Percentiles rank a stretch among this genome's conserved stretches.
phyloP scores from a whole-genome alignment of 2,797 vertebrate genomes.

The Bovichtus diacanthus region DNA sequence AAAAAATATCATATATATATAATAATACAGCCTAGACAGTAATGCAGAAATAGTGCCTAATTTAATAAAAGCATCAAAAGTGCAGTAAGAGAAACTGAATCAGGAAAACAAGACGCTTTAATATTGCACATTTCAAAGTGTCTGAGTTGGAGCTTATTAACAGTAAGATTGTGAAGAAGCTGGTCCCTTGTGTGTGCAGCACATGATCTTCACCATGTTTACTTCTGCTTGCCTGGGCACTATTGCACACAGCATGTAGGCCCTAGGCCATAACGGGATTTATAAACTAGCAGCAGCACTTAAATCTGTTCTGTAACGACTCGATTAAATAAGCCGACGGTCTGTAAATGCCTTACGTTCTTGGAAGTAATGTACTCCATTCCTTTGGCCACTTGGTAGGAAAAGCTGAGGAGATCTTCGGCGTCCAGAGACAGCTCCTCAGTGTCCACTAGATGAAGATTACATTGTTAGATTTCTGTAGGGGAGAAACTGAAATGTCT shows the following conservation, averaged over 20 bases:
- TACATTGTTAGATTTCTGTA: background rate
- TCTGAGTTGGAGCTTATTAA: background rate
- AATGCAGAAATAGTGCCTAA: background rate
- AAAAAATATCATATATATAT: too few species aligned
- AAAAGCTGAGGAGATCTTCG: slow-evolving; percentile 96
- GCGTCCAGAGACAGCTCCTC: slow-evolving; percentile 83
- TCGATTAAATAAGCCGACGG: slow-evolving; percentile 42
- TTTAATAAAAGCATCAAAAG: slow-evolving; percentile 2
- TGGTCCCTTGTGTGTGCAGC: background rate
- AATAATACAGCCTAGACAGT: background rate
- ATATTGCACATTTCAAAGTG: background rate
- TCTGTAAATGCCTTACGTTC: slow-evolving; percentile 85
- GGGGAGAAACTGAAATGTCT: background rate
- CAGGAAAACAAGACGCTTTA: background rate
- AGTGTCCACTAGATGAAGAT: slow-evolving; percentile 72
- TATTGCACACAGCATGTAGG: slow-evolving; percentile 14
- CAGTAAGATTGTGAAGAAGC: background rate
- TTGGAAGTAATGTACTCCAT: slow-evolving; percentile 98
- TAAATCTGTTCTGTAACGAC: slow-evolving; percentile 27
- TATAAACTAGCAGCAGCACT: slow-evolving; percentile 44
- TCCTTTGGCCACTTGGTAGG: slow-evolving; percentile 97
- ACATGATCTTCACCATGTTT: background rate
- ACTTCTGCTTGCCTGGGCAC: slow-evolving; percentile 1
- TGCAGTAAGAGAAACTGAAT: background rate
- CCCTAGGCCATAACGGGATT: slow-evolving; percentile 42